Evolutionary conservation across 2,888 invertebrate genomes (phyloP).

Genomic region (Eristalis arbustorum): DNA sequence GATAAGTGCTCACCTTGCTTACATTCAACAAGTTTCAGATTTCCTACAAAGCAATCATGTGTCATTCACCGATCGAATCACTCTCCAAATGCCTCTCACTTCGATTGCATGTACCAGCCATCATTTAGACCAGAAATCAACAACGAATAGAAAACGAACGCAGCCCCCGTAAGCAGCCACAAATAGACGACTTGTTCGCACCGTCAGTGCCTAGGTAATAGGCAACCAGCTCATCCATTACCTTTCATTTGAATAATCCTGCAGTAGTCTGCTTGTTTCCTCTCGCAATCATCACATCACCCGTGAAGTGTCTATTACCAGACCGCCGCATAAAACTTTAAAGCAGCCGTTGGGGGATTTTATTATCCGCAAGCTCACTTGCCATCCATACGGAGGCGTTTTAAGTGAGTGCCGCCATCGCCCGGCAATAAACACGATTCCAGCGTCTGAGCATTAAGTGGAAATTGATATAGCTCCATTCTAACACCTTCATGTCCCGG

Average conservation of each 20-base stretch:
- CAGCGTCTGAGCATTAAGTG: slow-evolving; percentile 11
- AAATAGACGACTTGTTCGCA: not conserved
- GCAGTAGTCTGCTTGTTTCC: not conserved
- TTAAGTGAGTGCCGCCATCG: slow-evolving; percentile 10
- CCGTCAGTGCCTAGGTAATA: not conserved
- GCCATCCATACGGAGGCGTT: not conserved
- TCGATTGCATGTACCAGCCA: too few species aligned
- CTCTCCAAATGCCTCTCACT: too few species aligned
- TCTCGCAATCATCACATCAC: not conserved
- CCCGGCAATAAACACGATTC: slow-evolving; percentile 19
- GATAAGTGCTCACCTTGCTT: too few species aligned
- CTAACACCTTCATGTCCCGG: slow-evolving; percentile 19
- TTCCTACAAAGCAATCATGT: too few species aligned
- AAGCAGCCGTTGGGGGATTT: not conserved
- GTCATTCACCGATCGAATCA: too few species aligned
- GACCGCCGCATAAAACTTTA: not conserved
- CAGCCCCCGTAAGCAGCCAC: not conserved
- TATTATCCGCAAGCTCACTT: not conserved
- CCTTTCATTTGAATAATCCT: not conserved
- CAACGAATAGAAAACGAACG: too few species aligned
- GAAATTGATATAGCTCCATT: slow-evolving; percentile 32
- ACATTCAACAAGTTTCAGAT: too few species aligned
- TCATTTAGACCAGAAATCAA: too few species aligned
- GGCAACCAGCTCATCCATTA: not conserved
- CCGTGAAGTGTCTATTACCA: not conserved